These are phyloP conservation scores for Malurus alboscapulatus DNA, from an alignment of 2,113 vertebrate genomes.

Conservation along the genomic window DNA sequence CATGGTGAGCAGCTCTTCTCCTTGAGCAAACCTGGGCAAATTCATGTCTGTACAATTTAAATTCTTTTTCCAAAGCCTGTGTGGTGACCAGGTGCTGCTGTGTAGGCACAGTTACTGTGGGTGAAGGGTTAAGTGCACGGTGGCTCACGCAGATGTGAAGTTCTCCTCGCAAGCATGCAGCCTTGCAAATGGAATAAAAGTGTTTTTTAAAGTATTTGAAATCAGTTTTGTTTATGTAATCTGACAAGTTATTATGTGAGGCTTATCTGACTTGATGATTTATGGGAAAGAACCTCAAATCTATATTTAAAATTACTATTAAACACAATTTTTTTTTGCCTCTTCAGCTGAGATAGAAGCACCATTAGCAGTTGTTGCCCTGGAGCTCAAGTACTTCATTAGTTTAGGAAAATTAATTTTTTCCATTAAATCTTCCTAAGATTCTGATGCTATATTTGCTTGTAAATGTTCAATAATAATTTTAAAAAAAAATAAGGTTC, in stretches of 20 bases:
- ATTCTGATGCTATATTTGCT: neutral
- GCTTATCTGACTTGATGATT: slow-evolving; percentile 30
- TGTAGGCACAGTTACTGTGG: rapidly evolving
- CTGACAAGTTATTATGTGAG: neutral
- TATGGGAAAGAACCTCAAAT: slow-evolving; percentile 20
- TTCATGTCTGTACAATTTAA: neutral
- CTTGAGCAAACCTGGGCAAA: neutral
- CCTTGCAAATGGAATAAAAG: neutral
- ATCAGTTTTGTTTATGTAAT: slow-evolving; percentile 44
- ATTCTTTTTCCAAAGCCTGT: neutral
- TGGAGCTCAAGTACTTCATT: slow-evolving; percentile 39
- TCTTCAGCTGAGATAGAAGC: slow-evolving; percentile 34
- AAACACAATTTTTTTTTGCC: neutral
- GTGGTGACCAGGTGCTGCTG: neutral
- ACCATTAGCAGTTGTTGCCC: slow-evolving; percentile 19
- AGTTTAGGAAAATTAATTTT: slow-evolving; percentile 31
- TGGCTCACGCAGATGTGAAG: neutral
- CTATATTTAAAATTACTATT: slow-evolving; percentile 38
- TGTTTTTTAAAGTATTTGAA: neutral
- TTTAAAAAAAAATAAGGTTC: neutral
- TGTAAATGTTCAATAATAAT: neutral
- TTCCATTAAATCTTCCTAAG: neutral
- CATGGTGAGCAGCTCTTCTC: neutral
- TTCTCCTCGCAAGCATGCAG: neutral
- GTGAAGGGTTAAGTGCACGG: neutral